Base-by-base conservation (phyloP, 2,113 vertebrate species). In the Danionella cerebrum region DNA sequence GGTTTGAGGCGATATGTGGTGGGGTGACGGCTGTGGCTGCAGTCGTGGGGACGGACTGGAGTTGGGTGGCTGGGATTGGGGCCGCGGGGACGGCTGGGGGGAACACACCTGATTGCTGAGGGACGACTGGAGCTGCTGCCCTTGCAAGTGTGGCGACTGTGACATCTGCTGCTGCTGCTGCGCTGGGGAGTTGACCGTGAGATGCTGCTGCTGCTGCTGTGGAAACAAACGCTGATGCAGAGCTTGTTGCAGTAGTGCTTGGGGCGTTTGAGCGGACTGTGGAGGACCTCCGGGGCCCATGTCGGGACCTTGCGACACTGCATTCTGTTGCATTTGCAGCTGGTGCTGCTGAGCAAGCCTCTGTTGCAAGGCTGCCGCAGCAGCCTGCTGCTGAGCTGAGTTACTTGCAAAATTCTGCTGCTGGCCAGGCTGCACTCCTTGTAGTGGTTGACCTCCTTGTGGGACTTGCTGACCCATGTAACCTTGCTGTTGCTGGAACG, bases 21-120 rank as follows among this genome's bases (percentile, higher is more conserved):
- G 96, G 0, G 95, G 95, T 51, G 95, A 98, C 69, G 95, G 94
- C 76, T 97, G 94, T 59, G 93, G 93, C 71, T 96, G 96, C 92
- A 96, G 93, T 87, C 96, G 89, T 0, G 94, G 95, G 38, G 96
- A 98, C 0, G 96, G 96, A 83, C 95, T 98, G 50, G 96, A 98
- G 85, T 96, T 94, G 7, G 96, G 94, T 19, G 95, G 96, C 78
- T 97, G 95, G 0, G 96, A 95, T 78, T 95, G 91, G 0, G 93
- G 96, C 8, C 94, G 91, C 2, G 95, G 95, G 1, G 97, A 96
- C 4, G 96, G 95, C 80, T 98, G 96, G 0, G 94, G 96, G 14
- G 95, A 97, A 6, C 93, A 94, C 72, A 98, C 96, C 89, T 98
- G 96, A 76, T 90, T 96, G 73, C 90, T 93, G 74, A 97, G 90